Percentiles rank a stretch among this genome's conserved stretches.
phyloP scores from a whole-genome alignment of 1,140 invertebrate species.

The Luehdorfia chinensis region DNA sequence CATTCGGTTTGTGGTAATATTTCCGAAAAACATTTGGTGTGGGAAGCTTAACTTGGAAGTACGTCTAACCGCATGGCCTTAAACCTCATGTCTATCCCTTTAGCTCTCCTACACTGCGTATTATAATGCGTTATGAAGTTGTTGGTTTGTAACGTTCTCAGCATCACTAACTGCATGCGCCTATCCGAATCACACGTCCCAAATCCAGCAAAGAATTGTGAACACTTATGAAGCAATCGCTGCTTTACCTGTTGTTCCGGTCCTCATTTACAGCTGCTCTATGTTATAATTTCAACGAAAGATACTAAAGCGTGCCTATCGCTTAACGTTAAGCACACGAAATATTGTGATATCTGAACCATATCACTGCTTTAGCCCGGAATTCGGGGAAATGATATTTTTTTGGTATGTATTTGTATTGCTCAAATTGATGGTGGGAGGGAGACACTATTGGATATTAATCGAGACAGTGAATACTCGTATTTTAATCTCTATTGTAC shows the following conservation, averaged over 20 bases:
- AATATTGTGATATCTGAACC: slow-evolving; percentile 56
- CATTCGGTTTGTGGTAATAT: slow-evolving; percentile 37
- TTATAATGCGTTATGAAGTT: slow-evolving; percentile 13
- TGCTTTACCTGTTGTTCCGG: too few relatives aligned
- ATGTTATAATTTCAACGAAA: too few relatives aligned
- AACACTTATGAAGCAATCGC: too few relatives aligned
- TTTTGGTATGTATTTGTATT: slow-evolving; percentile 69
- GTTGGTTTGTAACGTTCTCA: slow-evolving; percentile 23
- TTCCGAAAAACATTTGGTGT: slow-evolving; percentile 20
- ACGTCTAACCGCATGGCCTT: slow-evolving; percentile 56
- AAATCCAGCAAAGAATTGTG: slow-evolving; percentile 42
- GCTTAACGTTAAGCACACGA: slow-evolving; percentile 26
- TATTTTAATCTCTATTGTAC: slow-evolving; percentile 43
- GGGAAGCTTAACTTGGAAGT: slow-evolving; percentile 45
- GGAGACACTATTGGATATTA: slow-evolving; percentile 46
- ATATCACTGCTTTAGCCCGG: slow-evolving; percentile 60
- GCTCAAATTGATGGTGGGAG: slow-evolving; percentile 58
- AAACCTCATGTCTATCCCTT: slow-evolving; percentile 29
- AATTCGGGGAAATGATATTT: slow-evolving; percentile 53
- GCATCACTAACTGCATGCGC: slow-evolving; percentile 13
- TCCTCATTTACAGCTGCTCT: too few relatives aligned
- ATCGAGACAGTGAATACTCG: slow-evolving; percentile 45
- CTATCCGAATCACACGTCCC: slow-evolving; percentile 28
- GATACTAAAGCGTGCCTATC: too few relatives aligned
- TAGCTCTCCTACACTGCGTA: slow-evolving; percentile 29